These are phyloP conservation scores for Sapajus apella DNA, from an alignment of 2,113 vertebrate species.

Conservation along the genomic window DNA sequence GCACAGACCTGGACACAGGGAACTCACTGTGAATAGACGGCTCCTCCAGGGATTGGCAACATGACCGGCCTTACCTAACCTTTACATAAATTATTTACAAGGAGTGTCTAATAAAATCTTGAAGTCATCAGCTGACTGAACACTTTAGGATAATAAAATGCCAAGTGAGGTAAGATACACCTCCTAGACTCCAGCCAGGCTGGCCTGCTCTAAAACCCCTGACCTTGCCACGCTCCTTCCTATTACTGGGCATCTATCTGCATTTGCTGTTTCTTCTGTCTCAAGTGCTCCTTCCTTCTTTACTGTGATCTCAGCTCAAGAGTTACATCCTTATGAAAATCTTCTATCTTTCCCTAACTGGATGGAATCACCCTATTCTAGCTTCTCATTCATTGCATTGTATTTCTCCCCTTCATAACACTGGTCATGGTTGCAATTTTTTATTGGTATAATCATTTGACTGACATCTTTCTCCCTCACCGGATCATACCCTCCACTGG, in stretches of 20 bases:
- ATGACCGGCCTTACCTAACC: conserved; percentile 11
- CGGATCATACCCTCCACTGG: neutral
- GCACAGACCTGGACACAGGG: neutral
- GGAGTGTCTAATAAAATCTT: conserved; percentile 20
- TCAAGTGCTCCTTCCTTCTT: neutral
- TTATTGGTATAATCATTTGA: neutral
- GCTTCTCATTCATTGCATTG: neutral
- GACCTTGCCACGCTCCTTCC: neutral
- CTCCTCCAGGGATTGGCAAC: conserved; percentile 35
- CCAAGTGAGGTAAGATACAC: neutral
- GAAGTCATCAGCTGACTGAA: conserved; percentile 5
- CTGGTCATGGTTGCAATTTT: neutral
- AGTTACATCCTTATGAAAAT: neutral
- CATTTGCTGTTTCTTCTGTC: neutral
- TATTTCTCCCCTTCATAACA: neutral
- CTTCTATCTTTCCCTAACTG: neutral
- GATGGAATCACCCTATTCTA: neutral
- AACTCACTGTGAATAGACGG: neutral
- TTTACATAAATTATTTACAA: conserved; percentile 36
- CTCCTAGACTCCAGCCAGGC: neutral
- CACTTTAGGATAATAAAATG: conserved; percentile 15
- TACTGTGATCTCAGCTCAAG: neutral
- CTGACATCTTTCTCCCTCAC: neutral
- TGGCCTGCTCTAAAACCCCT: neutral
- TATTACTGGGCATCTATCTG: neutral